phyloP scores from a whole-genome alignment of 2,113 vertebrate genomes.

The Amia ocellicauda region DNA sequence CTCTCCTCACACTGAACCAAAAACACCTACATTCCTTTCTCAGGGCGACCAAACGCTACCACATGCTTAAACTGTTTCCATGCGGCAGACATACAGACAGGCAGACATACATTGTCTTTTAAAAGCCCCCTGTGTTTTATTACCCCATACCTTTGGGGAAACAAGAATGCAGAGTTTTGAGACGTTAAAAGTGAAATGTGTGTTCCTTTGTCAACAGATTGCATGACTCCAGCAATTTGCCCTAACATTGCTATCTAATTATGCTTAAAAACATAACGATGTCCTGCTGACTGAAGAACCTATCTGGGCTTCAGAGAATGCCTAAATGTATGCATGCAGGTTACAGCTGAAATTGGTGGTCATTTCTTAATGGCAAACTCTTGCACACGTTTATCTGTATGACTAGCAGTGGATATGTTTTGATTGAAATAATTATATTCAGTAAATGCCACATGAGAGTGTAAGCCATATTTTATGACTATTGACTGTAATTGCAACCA shows the following conservation, averaged over 20 bases:
- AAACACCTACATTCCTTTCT: constrained; percentile 24
- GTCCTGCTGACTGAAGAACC: not conserved
- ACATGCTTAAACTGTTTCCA: constrained; percentile 35
- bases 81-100: constrained; percentile 6
- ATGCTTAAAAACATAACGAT: too few species aligned
- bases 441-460: too few species aligned
- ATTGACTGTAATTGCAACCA: too few species aligned
- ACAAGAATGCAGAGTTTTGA: constrained; percentile 3
- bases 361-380: too few species aligned
- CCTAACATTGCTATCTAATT: not conserved
- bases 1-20: constrained; percentile 21
- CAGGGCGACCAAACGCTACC: constrained; percentile 37
- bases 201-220: not conserved
- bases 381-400: too few species aligned
- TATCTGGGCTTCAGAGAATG: too few species aligned
- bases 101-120: constrained; percentile 1
- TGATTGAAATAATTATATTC: too few species aligned
- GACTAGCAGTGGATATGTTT: too few species aligned
- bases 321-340: too few species aligned
- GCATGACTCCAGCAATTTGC: not conserved
- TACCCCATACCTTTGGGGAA: not conserved
- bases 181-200: not conserved
- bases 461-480: too few species aligned
- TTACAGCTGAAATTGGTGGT: too few species aligned
- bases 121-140: constrained; percentile 10